Evolutionary conservation across 2,113 vertebrate genomes (phyloP).

Genomic region (Grallaria varia): DNA sequence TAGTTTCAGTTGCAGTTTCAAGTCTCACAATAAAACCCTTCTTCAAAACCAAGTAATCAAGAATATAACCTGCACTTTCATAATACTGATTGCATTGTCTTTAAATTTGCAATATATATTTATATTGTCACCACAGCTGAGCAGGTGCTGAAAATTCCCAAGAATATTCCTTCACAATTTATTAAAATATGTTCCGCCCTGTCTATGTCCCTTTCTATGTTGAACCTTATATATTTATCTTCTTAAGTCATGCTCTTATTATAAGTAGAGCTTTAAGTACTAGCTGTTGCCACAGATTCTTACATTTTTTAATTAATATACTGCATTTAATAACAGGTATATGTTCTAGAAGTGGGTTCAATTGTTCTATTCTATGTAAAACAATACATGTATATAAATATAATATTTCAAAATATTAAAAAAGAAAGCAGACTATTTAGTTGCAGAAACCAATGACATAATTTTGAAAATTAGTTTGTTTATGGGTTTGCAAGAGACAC

Average conservation of each 20-base stretch:
- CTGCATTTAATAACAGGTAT: background rate
- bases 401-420: background rate
- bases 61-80: background rate
- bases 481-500: background rate
- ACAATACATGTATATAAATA: background rate
- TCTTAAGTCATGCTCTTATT: background rate
- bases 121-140: background rate
- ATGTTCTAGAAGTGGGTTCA: background rate
- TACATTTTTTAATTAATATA: background rate
- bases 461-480: background rate
- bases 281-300: background rate
- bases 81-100: background rate
- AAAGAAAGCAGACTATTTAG: background rate
- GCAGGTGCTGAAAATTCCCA: background rate
- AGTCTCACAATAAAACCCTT: background rate
- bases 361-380: background rate
- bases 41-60: background rate
- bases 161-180: background rate
- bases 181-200: background rate
- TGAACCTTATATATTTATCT: background rate
- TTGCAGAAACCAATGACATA: background rate
- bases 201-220: background rate
- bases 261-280: background rate
- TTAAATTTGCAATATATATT: background rate
- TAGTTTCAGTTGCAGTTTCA: conserved; percentile 1